Conservation (phyloP, 2,113 vertebrate species). For the Origma solitaria region DNA sequence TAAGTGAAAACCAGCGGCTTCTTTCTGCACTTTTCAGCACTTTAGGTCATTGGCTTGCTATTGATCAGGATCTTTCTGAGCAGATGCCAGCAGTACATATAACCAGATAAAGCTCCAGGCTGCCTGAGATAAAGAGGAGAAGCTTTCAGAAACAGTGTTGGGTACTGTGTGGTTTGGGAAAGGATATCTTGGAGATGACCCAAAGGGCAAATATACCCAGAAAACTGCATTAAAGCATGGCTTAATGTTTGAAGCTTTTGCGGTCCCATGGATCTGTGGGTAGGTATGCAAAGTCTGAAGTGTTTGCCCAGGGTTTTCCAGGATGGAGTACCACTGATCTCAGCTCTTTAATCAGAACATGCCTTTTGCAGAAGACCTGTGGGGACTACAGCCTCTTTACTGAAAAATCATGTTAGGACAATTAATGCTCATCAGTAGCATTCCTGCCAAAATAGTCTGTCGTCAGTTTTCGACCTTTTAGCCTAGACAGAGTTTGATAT, state of each 20-base stretch:
- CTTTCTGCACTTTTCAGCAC: neutral
- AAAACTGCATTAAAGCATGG: neutral
- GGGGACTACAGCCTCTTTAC: neutral
- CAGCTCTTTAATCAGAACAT: neutral
- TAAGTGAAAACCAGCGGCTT: neutral
- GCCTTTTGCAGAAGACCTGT: neutral
- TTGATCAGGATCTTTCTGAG: neutral
- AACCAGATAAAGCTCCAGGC: neutral
- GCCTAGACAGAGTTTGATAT: neutral
- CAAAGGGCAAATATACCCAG: neutral
- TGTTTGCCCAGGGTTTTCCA: neutral
- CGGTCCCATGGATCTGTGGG: neutral
- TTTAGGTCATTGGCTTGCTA: neutral
- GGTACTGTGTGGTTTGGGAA: fast-evolving
- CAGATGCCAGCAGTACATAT: fast-evolving
- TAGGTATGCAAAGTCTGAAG: neutral
- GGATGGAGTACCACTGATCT: neutral
- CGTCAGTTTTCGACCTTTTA: neutral
- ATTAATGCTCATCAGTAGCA: neutral
- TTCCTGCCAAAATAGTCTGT: neutral
- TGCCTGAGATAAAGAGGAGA: neutral
- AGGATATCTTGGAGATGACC: neutral
- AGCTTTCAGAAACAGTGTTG: neutral
- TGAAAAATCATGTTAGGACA: neutral
- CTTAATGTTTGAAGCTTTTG: neutral